These are phyloP conservation scores for Nanorana parkeri DNA, from an alignment of 2,113 vertebrate species.

Conservation along the genomic window DNA sequence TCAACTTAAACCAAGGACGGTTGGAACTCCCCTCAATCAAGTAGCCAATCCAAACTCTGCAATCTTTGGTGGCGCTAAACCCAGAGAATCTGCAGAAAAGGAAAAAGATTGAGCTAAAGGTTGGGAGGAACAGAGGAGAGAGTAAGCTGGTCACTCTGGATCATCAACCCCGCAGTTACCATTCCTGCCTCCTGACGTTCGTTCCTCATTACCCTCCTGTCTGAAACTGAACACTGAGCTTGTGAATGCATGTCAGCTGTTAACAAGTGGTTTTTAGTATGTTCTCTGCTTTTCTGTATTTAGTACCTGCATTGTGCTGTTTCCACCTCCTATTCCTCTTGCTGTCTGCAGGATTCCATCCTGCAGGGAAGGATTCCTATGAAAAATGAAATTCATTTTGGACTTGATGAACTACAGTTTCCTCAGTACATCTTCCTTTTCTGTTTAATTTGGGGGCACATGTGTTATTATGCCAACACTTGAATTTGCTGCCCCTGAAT, in stretches of 20 bases:
- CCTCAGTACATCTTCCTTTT: constrained; percentile 59
- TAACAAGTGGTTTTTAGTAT: constrained; percentile 86
- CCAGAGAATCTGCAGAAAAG: constrained; percentile 88
- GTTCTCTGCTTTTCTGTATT: constrained; percentile 86
- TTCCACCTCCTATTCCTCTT: constrained; percentile 57
- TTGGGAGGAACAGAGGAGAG: constrained; percentile 65
- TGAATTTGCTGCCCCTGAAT: constrained; percentile 61
- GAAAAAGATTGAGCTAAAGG: constrained; percentile 82
- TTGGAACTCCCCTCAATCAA: constrained; percentile 94
- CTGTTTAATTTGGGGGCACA: constrained; percentile 66
- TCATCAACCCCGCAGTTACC: constrained; percentile 74
- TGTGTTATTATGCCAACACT: constrained; percentile 62
- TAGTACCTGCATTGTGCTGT: constrained; percentile 83
- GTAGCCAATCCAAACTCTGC: constrained; percentile 98
- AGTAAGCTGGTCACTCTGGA: constrained; percentile 72
- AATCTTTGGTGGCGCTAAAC: constrained; percentile 97
- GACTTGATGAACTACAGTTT: constrained; percentile 64
- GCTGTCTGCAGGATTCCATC: constrained; percentile 1
- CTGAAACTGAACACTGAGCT: constrained; percentile 81
- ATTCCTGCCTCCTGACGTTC: constrained; percentile 78
- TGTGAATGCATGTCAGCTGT: constrained; percentile 92
- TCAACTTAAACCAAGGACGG: constrained; percentile 96
- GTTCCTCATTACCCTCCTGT: constrained; percentile 66
- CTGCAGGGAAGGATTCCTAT: constrained; percentile 58
- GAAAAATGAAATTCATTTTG: constrained; percentile 59